A percentile compares a stretch with the other conserved stretches of the same genome.
Evolutionary conservation across 2,888 invertebrate genomes (phyloP).

Genomic region (Pollenia griseotomentosa): DNA sequence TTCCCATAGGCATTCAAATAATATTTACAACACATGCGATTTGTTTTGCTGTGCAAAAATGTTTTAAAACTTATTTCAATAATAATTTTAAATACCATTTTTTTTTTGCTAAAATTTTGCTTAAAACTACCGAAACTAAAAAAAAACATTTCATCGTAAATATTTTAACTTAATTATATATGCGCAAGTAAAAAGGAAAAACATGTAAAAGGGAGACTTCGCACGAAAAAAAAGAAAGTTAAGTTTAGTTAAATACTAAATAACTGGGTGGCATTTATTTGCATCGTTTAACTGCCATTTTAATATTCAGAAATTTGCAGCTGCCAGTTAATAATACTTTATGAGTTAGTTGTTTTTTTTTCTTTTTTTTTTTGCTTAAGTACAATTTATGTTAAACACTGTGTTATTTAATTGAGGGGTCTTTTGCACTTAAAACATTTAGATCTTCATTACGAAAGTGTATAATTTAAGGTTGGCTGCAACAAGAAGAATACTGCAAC

Average conservation of each 20-base stretch:
- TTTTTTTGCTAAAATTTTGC: background rate
- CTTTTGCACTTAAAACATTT: constrained; percentile 54
- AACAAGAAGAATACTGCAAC: background rate
- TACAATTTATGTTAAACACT: constrained; percentile 51
- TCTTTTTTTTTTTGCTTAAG: constrained; percentile 8
- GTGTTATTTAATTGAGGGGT: constrained; percentile 51
- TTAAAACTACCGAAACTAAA: background rate
- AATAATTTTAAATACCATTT: no score
- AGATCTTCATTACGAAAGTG: constrained; percentile 60
- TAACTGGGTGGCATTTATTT: constrained; percentile 38
- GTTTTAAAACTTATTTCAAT: constrained; percentile 28
- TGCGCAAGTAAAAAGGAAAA: background rate
- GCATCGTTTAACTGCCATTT: constrained; percentile 16
- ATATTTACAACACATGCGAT: constrained; percentile 8
- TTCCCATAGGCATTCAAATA: constrained; percentile 23
- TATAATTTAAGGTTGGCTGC: constrained; percentile 40
- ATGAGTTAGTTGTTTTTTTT: background rate
- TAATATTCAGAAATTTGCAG: constrained; percentile 58
- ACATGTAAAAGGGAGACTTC: background rate
- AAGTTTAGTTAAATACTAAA: background rate
- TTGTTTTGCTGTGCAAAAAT: background rate
- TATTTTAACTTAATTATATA: background rate
- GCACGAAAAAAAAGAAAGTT: constrained; percentile 8
- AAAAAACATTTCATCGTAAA: background rate
- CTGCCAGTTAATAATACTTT: constrained; percentile 57